A percentile compares a stretch with the other conserved stretches of the same genome.
phyloP scores from a whole-genome alignment of 2,113 vertebrate species.

The Sylvietta virens region DNA sequence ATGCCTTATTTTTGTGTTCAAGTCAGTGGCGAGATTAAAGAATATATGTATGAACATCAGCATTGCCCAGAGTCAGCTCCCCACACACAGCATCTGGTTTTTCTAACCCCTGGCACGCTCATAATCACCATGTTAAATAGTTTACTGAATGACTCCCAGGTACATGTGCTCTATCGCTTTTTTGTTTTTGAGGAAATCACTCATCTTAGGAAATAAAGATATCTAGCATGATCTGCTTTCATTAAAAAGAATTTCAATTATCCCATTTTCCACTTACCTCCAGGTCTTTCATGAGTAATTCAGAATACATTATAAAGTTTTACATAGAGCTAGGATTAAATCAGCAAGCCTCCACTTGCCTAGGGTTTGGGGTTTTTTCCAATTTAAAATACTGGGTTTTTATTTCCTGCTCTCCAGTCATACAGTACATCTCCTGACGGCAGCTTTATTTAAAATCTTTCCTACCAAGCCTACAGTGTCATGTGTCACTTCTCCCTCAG shows the following conservation, averaged over 20 bases:
- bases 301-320: not conserved
- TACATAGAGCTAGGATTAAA: not conserved
- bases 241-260: constrained; percentile 3
- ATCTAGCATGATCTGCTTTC: not conserved
- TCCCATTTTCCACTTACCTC: not conserved
- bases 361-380: not conserved
- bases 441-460: not conserved
- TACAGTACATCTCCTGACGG: not conserved
- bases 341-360: not conserved
- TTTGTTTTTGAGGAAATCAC: not conserved
- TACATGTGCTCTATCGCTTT: not conserved
- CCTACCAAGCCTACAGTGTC: not conserved
- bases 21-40: not conserved
- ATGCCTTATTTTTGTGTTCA: not conserved
- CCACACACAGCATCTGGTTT: not conserved
- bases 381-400: not conserved
- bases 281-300: not conserved
- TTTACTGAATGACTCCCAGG: not conserved
- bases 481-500: not conserved
- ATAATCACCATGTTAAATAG: not conserved
- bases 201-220: not conserved
- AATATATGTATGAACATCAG: not conserved
- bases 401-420: not conserved
- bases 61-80: not conserved
- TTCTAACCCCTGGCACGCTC: not conserved